These are phyloP conservation scores for Oriolus oriolus DNA, from an alignment of 2,113 vertebrate genomes.

Conservation along the genomic window DNA sequence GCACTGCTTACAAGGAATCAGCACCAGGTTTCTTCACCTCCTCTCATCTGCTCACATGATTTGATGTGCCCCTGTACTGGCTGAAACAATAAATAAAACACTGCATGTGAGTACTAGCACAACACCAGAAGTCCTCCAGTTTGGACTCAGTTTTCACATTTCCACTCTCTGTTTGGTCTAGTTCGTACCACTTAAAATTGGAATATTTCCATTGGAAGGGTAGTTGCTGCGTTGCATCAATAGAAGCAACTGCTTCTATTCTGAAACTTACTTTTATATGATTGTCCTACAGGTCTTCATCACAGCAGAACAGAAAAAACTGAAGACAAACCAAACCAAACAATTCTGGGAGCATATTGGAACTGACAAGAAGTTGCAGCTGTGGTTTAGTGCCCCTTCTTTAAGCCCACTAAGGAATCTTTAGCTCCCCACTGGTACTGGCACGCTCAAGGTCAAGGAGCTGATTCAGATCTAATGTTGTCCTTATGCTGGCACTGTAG, in stretches of 20 bases:
- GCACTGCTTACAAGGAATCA: background rate
- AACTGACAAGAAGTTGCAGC: background rate
- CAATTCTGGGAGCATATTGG: background rate
- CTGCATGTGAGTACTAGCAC: background rate
- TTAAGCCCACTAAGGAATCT: background rate
- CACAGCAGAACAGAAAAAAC: background rate
- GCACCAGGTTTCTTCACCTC: background rate
- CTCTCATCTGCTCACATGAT: background rate
- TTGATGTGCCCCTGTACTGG: background rate
- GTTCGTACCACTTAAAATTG: background rate
- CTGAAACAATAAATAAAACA: background rate
- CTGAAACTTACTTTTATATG: background rate
- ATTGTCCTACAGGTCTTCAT: background rate
- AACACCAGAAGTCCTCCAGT: background rate
- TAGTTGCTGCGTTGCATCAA: background rate
- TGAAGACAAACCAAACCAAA: background rate
- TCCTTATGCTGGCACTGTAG: background rate
- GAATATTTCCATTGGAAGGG: background rate
- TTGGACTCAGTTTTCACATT: background rate
- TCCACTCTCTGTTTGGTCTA: background rate
- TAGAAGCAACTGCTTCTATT: background rate
- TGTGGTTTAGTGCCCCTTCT: background rate
- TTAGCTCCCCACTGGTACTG: background rate
- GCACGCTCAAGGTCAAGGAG: background rate
- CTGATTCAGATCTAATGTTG: background rate